Conservation (phyloP, 2,113 vertebrate species). For the Tetrao urogallus region DNA sequence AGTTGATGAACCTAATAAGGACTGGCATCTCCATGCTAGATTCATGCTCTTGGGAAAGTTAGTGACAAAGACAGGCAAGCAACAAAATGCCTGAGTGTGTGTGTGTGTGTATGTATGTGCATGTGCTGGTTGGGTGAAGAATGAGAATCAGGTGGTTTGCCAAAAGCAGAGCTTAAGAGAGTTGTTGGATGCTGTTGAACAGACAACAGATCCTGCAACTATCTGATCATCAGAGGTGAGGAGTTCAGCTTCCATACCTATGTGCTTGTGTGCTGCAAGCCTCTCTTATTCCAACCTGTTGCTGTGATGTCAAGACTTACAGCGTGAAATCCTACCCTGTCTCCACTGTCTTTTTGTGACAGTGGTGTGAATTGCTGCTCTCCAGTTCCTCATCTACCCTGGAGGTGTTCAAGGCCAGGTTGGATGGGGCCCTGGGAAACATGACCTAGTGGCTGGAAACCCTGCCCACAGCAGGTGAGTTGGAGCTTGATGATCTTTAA, state of each 20-base stretch:
- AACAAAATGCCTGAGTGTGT: no score
- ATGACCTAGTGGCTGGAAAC: no score
- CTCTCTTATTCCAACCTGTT: neutral
- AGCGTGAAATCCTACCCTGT: neutral
- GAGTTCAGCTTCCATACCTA: neutral
- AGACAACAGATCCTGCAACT: neutral
- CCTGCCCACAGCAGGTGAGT: no score
- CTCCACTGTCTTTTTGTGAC: fast-evolving
- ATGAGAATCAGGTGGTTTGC: neutral
- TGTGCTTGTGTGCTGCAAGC: fast-evolving
- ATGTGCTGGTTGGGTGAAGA: neutral
- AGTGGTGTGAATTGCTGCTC: neutral
- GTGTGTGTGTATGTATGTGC: no score
- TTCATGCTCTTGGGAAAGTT: fast-evolving
- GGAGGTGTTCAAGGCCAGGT: no score
- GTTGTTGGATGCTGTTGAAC: neutral
- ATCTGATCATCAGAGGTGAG: fast-evolving
- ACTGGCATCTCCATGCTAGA: neutral
- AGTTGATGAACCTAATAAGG: fast-evolving
- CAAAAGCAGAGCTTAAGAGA: neutral
- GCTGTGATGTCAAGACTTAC: neutral
- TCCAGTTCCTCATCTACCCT: neutral
- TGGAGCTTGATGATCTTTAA: no score
- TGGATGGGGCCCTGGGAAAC: no score
- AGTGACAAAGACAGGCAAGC: neutral